Evolutionary conservation across 2,113 vertebrate genomes (phyloP), one percentile per base, ranked within the genome.

Genomic region (Argyrosomus japonicus): DNA sequence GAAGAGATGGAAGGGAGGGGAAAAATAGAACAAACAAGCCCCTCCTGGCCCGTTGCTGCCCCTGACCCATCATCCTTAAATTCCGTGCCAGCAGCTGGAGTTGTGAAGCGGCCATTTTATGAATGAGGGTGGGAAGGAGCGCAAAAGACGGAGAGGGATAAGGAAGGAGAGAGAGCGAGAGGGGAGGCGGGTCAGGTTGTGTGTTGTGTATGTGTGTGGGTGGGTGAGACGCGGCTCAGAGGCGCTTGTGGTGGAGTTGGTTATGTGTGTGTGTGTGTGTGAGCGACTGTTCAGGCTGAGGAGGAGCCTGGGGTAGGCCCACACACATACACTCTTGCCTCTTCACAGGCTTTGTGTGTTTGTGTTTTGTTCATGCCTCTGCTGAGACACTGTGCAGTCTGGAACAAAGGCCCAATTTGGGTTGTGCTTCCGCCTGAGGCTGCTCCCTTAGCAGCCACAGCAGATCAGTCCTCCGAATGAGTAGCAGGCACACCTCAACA

Each of bases 51-150:
- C 62, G 63, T 88, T 92, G 74, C 83, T 90, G 88, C 87, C 87
- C 84, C 87, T 82, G 88, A 88, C 90, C 88, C 87, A 87, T 91
- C 75, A 83, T 91, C 91, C 89, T 86, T 90, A 91, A 92, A 92
- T 93, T 92, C 90, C 65, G 71, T 93, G 92, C 89, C 87, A 94
- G 92, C 89, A 89, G 88, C 91, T 92, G 86, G 88, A 93, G 91
- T 90, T 78, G 83, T 87, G 86, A 90, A 90, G 89, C 92, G 48
- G 93, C 92, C 94, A 94, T 94, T 93, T 95, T 93, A 95, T 94
- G 92, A 94, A 94, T 89, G 88, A 91, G 78, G 86, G 85, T 89
- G 84, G 63, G 84, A 84, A 82, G 83, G 82, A 70, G 36, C 36
- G 70, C 10, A 43, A 60, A 78, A 79, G 61, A 84, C 21, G 3